phyloP scores from a whole-genome alignment of 2,113 vertebrate species.

The Lates calcarifer region DNA sequence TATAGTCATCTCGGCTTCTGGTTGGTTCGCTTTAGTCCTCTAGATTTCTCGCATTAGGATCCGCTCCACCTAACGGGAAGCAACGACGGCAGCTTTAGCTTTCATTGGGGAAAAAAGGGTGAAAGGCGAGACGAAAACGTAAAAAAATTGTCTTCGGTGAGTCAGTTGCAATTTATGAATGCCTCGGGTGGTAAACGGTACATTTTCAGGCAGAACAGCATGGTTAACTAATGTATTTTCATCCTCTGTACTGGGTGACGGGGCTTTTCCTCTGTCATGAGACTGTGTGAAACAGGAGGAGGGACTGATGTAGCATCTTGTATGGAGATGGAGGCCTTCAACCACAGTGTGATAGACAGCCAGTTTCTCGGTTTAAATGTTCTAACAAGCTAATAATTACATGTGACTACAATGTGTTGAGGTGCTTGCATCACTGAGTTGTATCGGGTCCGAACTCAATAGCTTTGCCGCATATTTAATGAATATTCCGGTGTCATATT shows the following conservation, averaged over 20 bases:
- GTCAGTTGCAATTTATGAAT: conserved; percentile 8
- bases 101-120: conserved; percentile 57
- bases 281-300: conserved; percentile 75
- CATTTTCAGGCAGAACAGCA: not conserved
- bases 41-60: not conserved
- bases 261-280: conserved; percentile 77
- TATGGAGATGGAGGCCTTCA: conserved; percentile 52
- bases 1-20: accelerated
- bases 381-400: too few species aligned
- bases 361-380: not conserved
- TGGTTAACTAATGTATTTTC: not conserved
- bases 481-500: conserved; percentile 58
- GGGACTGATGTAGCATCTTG: conserved; percentile 53
- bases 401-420: accelerated
- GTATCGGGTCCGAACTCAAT: conserved; percentile 25
- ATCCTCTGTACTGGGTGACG: conserved; percentile 21
- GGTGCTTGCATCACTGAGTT: not conserved
- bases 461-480: conserved; percentile 64
- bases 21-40: conserved; percentile 63
- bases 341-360: not conserved
- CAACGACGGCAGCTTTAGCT: conserved; percentile 60
- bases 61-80: conserved; percentile 76
- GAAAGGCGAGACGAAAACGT: conserved; percentile 57
- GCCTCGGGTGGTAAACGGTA: accelerated
- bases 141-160: conserved; percentile 59